Conservation (phyloP, 2,797 vertebrate genomes). For the Amblyopsis hoosieri region DNA sequence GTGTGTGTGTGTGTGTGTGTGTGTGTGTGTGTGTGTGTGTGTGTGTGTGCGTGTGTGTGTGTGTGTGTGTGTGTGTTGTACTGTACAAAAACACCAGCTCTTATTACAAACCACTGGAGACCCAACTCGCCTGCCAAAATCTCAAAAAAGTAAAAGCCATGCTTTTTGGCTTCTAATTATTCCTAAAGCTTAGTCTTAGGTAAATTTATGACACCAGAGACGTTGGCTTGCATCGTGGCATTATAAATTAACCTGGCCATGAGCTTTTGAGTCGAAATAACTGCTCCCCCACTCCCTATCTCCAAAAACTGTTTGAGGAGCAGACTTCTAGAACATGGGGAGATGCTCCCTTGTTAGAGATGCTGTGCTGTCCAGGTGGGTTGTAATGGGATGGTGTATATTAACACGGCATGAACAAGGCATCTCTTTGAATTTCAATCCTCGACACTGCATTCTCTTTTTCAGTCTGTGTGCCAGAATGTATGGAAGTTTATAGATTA, state of each 20-base stretch:
- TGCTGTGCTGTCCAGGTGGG: too few species aligned
- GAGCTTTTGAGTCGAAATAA: conserved; percentile 34
- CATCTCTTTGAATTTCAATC: not conserved
- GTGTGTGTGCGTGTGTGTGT: conserved; percentile 3
- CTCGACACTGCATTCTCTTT: not conserved
- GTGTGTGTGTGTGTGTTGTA: conserved; percentile 31
- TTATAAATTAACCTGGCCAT: conserved; percentile 61
- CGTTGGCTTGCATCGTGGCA: conserved; percentile 50
- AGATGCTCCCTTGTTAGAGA: conserved; percentile 1
- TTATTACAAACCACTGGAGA: conserved; percentile 65
- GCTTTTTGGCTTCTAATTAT: conserved; percentile 61
- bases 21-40: conserved; percentile 1
- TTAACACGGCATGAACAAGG: not conserved
- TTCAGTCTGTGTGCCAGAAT: not conserved
- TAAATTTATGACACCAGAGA: conserved; percentile 57
- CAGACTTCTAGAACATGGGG: not conserved
- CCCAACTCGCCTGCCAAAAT: conserved; percentile 41
- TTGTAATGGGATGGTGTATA: not conserved
- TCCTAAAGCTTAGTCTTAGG: conserved; percentile 41
- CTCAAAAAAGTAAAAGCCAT: conserved; percentile 44
- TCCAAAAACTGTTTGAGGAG: not conserved
- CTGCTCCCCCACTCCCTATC: not conserved
- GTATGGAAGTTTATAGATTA: too few species aligned
- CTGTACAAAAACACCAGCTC: conserved; percentile 49
- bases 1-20: too few species aligned